Evolutionary conservation across 2,888 invertebrate species (phyloP), one percentile per base, ranked within the genome.

Genomic region (Pharmacophagus antenor): DNA sequence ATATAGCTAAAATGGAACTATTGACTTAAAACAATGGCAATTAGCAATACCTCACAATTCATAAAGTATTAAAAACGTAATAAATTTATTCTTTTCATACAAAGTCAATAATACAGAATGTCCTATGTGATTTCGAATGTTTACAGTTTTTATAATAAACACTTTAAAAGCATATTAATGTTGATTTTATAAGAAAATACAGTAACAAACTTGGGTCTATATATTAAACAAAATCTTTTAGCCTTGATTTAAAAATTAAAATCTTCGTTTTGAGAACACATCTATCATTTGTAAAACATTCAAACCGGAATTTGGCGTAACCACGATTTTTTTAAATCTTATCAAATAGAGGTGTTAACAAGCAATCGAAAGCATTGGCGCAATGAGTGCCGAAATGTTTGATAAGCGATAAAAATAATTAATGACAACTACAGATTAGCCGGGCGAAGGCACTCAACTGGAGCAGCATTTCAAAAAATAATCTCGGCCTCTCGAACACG

Each of bases 381-480:
- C 73, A 76, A 77, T 74, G 76, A 82, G 78, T 77, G 80, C 84
- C 88, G 76, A 88, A 88, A 88, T 87, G 81, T 76, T 82, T 74
- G 84, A 88, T 87, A 87, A 88, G 85, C 85, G 89, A 90, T 90
- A 90, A 89, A 89, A 88, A 87, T 89, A 89, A 90, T 90, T 89
- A 90, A 85, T 87, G 84, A 83, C 88, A 84, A 83, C 84, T 81
- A 74, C 79, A 87, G 89, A 88, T 89, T 90, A 88, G 83, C 79
- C n/a, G 70, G 71, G 68, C 76, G 78, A 81, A 85, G 84, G 84
- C 85, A 89, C 89, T 90, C 80, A 73, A 89, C 76, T 89, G 79
- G 82, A 89, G 88, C 85, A 89, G 87, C 85, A 84, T 87, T 89
- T 85, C 82, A 86, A 84, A 88, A 85, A 83, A 85, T 90, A 86